A percentile compares a stretch with the other conserved stretches of the same genome.
phyloP scores from a whole-genome alignment of 2,797 vertebrate species.

The Leptatherina wallacei region DNA sequence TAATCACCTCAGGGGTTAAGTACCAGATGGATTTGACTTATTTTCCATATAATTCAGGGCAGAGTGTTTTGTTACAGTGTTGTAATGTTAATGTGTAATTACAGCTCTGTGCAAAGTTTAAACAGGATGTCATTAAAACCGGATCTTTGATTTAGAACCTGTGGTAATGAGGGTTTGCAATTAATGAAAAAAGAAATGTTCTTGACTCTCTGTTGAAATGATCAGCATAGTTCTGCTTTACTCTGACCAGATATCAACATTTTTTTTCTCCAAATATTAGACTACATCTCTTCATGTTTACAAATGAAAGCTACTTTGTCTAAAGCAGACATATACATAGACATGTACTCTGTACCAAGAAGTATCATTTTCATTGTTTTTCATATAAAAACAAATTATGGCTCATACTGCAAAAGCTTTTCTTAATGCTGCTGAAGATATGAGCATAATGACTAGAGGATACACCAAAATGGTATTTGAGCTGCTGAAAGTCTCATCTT shows the following conservation, averaged over 20 bases:
- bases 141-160: slow-evolving; percentile 1
- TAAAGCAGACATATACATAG: neutral
- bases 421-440: slow-evolving; percentile 31
- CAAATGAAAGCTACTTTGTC: neutral
- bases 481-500: slow-evolving; percentile 51
- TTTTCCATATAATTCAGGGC: slow-evolving; percentile 31
- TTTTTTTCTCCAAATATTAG: neutral
- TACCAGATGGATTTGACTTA: slow-evolving; percentile 61
- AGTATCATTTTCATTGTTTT: neutral
- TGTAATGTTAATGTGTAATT: slow-evolving; percentile 51
- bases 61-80: slow-evolving; percentile 21
- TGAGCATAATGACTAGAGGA: slow-evolving; percentile 54
- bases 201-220: too few species aligned
- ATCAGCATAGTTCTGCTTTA: too few species aligned
- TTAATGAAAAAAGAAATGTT: too few species aligned
- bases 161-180: neutral
- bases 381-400: neutral
- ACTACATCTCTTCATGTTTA: neutral
- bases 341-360: neutral
- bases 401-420: neutral
- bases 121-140: slow-evolving; percentile 7
- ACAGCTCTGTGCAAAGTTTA: slow-evolving; percentile 40
- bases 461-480: slow-evolving; percentile 41
- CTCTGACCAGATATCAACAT: too few species aligned
- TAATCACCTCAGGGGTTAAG: slow-evolving; percentile 63